These are phyloP conservation scores for Synanthedon andrenaeformis DNA, from an alignment of 2,888 invertebrate genomes.

Conservation along the genomic window DNA sequence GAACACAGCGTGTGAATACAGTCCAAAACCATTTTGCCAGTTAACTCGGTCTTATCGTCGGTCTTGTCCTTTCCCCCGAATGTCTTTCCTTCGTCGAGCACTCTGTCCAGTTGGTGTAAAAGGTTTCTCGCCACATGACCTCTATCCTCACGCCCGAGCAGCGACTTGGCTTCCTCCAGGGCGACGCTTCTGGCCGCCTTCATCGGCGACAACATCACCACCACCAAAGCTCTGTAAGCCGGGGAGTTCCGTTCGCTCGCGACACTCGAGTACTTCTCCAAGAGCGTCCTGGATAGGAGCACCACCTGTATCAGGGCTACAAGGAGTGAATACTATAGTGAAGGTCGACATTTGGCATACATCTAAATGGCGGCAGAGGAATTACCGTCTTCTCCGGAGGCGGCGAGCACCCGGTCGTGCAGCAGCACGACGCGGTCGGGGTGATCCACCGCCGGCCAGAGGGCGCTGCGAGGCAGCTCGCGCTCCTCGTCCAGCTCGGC, in stretches of 20 bases:
- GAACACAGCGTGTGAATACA: constrained; percentile 67
- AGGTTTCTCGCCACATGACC: constrained; percentile 74
- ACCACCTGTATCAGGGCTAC: constrained; percentile 75
- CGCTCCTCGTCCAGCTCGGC: constrained; percentile 26
- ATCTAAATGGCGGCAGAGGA: not conserved
- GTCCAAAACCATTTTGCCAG: constrained; percentile 68
- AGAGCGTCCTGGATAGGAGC: constrained; percentile 77
- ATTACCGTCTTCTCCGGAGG: constrained; percentile 77
- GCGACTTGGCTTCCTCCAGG: constrained; percentile 68
- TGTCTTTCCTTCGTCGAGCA: constrained; percentile 74
- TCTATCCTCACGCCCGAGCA: constrained; percentile 73
- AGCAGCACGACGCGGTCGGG: constrained; percentile 84
- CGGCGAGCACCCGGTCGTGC: constrained; percentile 82
- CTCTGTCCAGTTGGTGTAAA: constrained; percentile 74
- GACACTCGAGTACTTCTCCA: constrained; percentile 77
- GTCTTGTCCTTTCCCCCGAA: constrained; percentile 41
- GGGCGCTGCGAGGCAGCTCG: constrained; percentile 32
- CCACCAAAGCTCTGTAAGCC: constrained; percentile 78
- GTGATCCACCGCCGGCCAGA: constrained; percentile 81
- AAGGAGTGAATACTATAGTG: constrained; percentile 52
- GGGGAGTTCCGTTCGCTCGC: constrained; percentile 75
- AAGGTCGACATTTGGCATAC: constrained; percentile 13
- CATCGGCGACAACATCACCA: constrained; percentile 74
- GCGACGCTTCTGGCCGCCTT: constrained; percentile 74
- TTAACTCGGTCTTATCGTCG: constrained; percentile 56